A percentile compares a stretch with the other conserved stretches of the same genome.
These are phyloP conservation scores for Deilephila porcellus DNA, from an alignment of 2,888 invertebrate species.

Conservation along the genomic window DNA sequence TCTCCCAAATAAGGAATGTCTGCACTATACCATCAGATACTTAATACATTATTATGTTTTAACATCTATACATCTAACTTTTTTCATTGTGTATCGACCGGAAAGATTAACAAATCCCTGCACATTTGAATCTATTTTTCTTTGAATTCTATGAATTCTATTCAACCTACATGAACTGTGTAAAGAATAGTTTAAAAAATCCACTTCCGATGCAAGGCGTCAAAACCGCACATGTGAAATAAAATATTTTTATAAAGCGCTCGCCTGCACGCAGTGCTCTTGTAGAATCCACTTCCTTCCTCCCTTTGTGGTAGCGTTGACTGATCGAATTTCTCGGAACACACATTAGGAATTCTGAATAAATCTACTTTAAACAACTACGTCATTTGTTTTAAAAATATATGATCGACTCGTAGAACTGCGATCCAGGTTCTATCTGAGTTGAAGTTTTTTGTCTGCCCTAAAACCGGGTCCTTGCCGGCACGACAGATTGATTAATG, in stretches of 20 bases:
- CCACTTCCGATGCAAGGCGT: constrained; percentile 24
- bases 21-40: too few relatives aligned
- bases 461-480: constrained; percentile 2
- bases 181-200: background rate
- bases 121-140: too few relatives aligned
- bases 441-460: background rate
- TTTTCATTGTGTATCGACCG: too few relatives aligned
- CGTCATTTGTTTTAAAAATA: background rate
- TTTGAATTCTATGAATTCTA: background rate
- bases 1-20: too few relatives aligned
- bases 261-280: constrained; percentile 8
- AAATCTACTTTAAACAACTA: constrained; percentile 13
- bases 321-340: constrained; percentile 24
- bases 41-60: too few relatives aligned
- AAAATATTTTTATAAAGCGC: constrained; percentile 11
- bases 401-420: background rate
- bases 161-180: background rate
- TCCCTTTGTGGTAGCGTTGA: constrained; percentile 13
- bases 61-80: too few relatives aligned
- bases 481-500: constrained; percentile 13
- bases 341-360: constrained; percentile 20
- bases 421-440: background rate
- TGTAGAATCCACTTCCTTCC: constrained; percentile 24
- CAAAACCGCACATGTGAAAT: constrained; percentile 19
- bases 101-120: too few relatives aligned